Conservation (phyloP, 2,888 invertebrate species). For the Drosophila tanythrix region DNA sequence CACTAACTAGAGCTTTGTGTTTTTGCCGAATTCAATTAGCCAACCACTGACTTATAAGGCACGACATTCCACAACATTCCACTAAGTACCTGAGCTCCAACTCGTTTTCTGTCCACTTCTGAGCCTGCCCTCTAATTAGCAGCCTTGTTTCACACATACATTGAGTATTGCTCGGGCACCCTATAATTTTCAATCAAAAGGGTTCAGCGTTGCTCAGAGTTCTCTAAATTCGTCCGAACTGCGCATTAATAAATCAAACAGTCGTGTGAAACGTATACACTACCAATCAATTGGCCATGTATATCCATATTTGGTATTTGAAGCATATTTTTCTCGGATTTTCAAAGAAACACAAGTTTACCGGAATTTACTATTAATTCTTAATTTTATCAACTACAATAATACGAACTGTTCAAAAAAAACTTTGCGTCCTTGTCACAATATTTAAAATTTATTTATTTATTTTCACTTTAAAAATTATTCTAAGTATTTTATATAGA, state of each 20-base stretch:
- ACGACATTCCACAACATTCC: constrained; percentile 65
- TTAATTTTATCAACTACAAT: neutral
- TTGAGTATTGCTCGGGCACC: constrained; percentile 63
- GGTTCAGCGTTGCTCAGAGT: constrained; percentile 35
- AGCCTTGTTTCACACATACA: constrained; percentile 74
- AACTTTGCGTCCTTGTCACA: no score
- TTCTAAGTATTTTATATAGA: neutral
- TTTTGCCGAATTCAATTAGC: constrained; percentile 70
- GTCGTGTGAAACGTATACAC: constrained; percentile 73
- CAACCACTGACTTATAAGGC: constrained; percentile 53
- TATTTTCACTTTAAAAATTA: neutral
- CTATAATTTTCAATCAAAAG: constrained; percentile 78
- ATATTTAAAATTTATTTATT: neutral
- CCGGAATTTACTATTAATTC: neutral
- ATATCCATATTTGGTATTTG: constrained; percentile 6
- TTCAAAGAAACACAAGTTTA: neutral
- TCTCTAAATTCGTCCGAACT: constrained; percentile 33
- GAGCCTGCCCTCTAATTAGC: constrained; percentile 64
- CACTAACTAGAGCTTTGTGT: constrained; percentile 45
- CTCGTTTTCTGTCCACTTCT: neutral
- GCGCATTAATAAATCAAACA: constrained; percentile 77
- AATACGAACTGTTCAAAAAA: neutral
- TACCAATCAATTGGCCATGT: constrained; percentile 37
- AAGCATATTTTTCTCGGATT: neutral
- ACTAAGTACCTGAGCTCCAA: constrained; percentile 30